Evolutionary conservation across 2,113 vertebrate species (phyloP).

Genomic region (Gallinago paraguaiae): DNA sequence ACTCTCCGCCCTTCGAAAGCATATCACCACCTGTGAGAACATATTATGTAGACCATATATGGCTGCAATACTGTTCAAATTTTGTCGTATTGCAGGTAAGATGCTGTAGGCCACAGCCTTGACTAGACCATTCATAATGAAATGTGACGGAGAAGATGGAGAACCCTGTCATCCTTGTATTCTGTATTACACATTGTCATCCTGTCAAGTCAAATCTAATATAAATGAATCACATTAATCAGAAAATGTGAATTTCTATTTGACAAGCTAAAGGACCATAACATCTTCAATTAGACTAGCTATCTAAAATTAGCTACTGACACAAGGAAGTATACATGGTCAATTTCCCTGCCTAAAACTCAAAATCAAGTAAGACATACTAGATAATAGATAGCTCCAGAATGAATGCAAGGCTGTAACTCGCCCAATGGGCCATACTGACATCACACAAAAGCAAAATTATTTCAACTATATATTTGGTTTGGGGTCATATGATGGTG

Average conservation of each 20-base stretch:
- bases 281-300: constrained; percentile 74
- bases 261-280: constrained; percentile 75
- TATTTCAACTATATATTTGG: constrained; percentile 25
- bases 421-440: constrained; percentile 44
- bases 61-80: constrained; percentile 20
- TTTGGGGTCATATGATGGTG: constrained; percentile 2
- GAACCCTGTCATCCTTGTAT: constrained; percentile 70
- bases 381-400: constrained; percentile 64
- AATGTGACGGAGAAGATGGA: constrained; percentile 70
- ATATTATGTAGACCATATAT: not conserved
- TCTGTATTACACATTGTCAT: constrained; percentile 64
- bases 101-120: constrained; percentile 64
- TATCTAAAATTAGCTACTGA: constrained; percentile 76
- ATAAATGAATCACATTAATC: constrained; percentile 78
- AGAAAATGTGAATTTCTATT: constrained; percentile 76
- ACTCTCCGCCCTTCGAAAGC: not conserved
- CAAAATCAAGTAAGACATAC: constrained; percentile 66
- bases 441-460: constrained; percentile 55
- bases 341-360: constrained; percentile 64
- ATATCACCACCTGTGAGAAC: not conserved
- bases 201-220: constrained; percentile 76
- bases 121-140: constrained; percentile 72
- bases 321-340: constrained; percentile 67
- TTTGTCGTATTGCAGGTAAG: constrained; percentile 63
- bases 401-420: constrained; percentile 45